phyloP scores from a whole-genome alignment of 30 jellyfish, hydroid and myxozoan genomes.

The Hydra vulgaris region DNA sequence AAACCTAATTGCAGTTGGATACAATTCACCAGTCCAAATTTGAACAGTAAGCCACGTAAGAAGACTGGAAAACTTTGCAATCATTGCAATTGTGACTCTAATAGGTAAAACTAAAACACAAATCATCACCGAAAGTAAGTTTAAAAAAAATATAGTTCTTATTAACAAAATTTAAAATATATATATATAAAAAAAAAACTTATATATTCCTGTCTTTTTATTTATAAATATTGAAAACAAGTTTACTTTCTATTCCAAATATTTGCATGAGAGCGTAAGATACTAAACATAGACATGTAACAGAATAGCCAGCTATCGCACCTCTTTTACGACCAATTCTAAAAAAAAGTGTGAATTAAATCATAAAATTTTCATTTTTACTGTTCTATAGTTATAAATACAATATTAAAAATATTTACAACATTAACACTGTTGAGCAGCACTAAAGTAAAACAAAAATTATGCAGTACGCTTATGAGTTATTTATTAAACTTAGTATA shows the following conservation, averaged over 20 bases:
- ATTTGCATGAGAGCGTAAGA: not conserved
- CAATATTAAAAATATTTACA: no score
- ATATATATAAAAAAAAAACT: no score
- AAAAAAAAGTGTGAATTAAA: not conserved
- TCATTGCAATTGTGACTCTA: not conserved
- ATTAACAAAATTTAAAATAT: no score
- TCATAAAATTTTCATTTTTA: not conserved
- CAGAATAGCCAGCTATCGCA: slow-evolving; percentile 11
- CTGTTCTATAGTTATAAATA: no score
- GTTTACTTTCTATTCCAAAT: not conserved
- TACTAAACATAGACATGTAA: not conserved
- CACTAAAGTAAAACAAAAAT: no score
- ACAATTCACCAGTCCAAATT: slow-evolving; percentile 15
- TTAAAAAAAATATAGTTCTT: no score
- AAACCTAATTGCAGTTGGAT: slow-evolving; percentile 12
- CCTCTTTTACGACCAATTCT: slow-evolving; percentile 24
- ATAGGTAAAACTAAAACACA: not conserved
- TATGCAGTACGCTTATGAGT: no score
- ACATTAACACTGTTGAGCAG: no score
- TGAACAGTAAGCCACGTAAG: slow-evolving; percentile 7
- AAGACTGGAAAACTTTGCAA: slow-evolving; percentile 16
- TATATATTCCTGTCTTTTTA: no score
- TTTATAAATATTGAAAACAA: no score
- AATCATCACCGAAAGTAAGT: no score
- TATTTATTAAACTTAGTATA: no score